Base-by-base conservation (phyloP, 2,797 vertebrate genomes). In the Brachymystax lenok region DNA sequence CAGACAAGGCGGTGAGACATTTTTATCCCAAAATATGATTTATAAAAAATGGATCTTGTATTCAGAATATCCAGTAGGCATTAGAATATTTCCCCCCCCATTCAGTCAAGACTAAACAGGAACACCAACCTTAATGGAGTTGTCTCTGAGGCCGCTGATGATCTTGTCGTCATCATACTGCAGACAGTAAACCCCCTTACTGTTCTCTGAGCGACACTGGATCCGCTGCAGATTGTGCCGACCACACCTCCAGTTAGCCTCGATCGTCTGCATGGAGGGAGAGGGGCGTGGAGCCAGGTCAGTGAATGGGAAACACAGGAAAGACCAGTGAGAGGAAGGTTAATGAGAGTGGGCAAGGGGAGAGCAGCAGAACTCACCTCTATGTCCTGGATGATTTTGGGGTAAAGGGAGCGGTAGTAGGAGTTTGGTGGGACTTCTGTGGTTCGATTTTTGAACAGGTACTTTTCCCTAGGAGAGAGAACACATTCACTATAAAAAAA, bases 351-450 rank as follows among this genome's bases (percentile, higher is more conserved):
- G 54, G 24, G 1, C 2, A 35, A 17, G 56, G 30, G 24, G 61
- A 12, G 1, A 28, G 59, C n/a, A 21, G 59, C 24, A 61, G 59
- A 4, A 54, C 3, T 28, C 50, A 99, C 98, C 97, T 99, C 98
- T 95, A 99, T 99, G 90, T 99, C 98, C 95, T 99, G 97, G 89
- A 99, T 99, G 92, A 99, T 99, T 95, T 99, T 99, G 93, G 98
- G 98, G 91, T 99, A 99, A 83, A 99, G 95, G 70, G 97, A 98
- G 88, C 96, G 97, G 92, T 99, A 99, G 94, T 98, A 99, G 2
- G 98, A 98, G 92, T 98, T 99, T 84, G 98, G 97, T 67, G 97
- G 97, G 80, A 97, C 96, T 90, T 99, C 98, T 89, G 97, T 94
- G 64, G 97, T 98, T 94, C 97, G 97, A 87, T 98, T 99, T 94